These are phyloP conservation scores for Troglohyphantes excavatus DNA, from an alignment of 2,888 invertebrate species.

Conservation along the genomic window DNA sequence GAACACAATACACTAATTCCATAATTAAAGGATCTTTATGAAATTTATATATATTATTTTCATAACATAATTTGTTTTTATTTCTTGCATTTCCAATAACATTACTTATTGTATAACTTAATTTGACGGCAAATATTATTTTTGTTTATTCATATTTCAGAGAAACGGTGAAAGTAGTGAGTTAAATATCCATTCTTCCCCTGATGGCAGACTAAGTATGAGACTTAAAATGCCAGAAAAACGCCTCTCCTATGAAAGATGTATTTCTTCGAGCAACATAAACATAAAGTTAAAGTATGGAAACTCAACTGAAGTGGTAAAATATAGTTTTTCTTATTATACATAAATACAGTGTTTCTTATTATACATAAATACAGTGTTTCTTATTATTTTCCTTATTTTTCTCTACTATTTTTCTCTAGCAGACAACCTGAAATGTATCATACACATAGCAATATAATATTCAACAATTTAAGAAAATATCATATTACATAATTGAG, in stretches of 20 bases:
- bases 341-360: no score
- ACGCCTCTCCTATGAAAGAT: not conserved
- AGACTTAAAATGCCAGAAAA: not conserved
- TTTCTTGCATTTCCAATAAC: not conserved
- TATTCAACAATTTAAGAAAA: no score
- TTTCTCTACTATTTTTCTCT: no score
- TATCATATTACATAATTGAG: no score
- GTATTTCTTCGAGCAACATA: not conserved
- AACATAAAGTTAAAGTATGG: constrained; percentile 8
- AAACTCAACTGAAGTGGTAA: not conserved
- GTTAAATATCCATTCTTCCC: not conserved
- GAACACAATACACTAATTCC: no score
- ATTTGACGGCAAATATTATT: not conserved
- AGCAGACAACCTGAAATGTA: no score
- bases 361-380: no score
- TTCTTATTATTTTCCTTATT: no score
- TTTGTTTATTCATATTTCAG: constrained; percentile 25
- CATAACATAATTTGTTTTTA: not conserved
- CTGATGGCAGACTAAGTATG: not conserved
- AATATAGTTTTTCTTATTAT: no score
- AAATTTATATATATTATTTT: no score
- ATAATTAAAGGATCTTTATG: no score
- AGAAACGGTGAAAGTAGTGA: constrained; percentile 26
- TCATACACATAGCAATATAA: no score
- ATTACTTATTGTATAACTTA: not conserved